These are phyloP conservation scores for Dendroctonus ponderosae DNA, from an alignment of 1,140 invertebrate species.

Conservation along the genomic window DNA sequence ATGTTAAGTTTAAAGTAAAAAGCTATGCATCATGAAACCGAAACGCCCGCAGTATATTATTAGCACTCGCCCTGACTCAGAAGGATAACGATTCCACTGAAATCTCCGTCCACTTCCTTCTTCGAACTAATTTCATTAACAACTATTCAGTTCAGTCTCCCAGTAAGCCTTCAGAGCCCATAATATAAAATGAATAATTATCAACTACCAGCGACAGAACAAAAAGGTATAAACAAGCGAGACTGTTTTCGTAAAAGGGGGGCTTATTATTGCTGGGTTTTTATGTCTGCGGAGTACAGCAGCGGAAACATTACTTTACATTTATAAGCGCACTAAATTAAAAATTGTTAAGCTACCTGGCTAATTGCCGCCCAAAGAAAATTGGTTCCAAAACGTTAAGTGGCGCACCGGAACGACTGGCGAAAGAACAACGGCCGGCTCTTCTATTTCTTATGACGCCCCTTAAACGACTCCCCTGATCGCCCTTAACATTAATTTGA, in stretches of 20 bases:
- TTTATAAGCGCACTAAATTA: slow-evolving; percentile 36
- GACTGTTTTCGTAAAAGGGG: slow-evolving; percentile 8
- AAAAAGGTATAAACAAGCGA: slow-evolving; percentile 15
- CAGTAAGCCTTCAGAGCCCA: background rate
- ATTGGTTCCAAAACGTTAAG: slow-evolving; percentile 41
- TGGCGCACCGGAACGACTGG: slow-evolving; percentile 25
- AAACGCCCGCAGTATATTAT: no score
- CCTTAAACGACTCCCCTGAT: slow-evolving; percentile 34
- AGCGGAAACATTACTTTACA: slow-evolving; percentile 34
- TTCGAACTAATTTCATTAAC: no score
- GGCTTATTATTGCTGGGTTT: slow-evolving; percentile 22
- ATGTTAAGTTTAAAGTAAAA: no score
- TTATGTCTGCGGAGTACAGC: slow-evolving; percentile 17
- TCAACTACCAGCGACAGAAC: slow-evolving; percentile 3
- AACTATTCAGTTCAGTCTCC: no score
- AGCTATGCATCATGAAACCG: no score
- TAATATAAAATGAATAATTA: slow-evolving; percentile 9
- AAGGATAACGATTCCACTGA: no score
- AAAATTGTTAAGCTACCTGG: slow-evolving; percentile 35
- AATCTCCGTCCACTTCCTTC: no score
- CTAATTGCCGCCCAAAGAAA: slow-evolving; percentile 40
- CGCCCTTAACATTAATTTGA: slow-evolving; percentile 40
- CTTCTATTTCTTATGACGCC: slow-evolving; percentile 39
- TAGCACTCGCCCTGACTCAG: no score
- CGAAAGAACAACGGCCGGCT: background rate